phyloP scores from a whole-genome alignment of 2,888 invertebrate genomes.

The Nebria salina region DNA sequence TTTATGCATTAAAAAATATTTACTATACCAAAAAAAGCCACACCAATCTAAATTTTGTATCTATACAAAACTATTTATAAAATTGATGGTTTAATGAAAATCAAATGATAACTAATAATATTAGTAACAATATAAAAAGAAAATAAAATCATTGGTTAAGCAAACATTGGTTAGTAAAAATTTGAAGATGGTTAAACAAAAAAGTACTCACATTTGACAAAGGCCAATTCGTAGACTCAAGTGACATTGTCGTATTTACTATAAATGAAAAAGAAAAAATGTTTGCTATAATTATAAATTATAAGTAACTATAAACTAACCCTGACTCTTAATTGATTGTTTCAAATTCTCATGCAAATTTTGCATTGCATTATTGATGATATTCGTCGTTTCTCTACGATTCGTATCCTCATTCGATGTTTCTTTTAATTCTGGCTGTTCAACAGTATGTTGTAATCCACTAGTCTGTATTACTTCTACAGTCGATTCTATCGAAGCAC shows the following conservation, averaged over 20 bases:
- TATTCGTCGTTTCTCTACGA: constrained; percentile 23
- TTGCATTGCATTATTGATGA: constrained; percentile 39
- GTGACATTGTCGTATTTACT: neutral
- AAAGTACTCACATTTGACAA: constrained; percentile 27
- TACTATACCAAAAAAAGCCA: neutral
- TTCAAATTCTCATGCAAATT: constrained; percentile 37
- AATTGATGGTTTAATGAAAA: constrained; percentile 3
- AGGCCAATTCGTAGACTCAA: constrained; percentile 4
- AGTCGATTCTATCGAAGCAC: neutral
- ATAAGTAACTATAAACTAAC: constrained; percentile 9
- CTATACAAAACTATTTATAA: neutral
- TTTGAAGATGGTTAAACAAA: neutral
- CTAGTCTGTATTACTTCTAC: neutral
- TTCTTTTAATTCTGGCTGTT: neutral
- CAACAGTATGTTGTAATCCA: neutral
- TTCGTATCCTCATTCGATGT: neutral
- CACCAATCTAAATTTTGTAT: neutral
- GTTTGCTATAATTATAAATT: too few relatives aligned
- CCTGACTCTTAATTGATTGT: constrained; percentile 19
- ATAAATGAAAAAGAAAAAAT: neutral
- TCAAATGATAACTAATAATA: constrained; percentile 5
- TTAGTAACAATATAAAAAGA: constrained; percentile 27
- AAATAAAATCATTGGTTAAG: constrained; percentile 2
- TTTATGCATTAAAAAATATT: neutral
- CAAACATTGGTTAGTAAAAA: constrained; percentile 27